Base-by-base conservation (phyloP, 1,140 invertebrate genomes). In the Saccostrea glomerata region DNA sequence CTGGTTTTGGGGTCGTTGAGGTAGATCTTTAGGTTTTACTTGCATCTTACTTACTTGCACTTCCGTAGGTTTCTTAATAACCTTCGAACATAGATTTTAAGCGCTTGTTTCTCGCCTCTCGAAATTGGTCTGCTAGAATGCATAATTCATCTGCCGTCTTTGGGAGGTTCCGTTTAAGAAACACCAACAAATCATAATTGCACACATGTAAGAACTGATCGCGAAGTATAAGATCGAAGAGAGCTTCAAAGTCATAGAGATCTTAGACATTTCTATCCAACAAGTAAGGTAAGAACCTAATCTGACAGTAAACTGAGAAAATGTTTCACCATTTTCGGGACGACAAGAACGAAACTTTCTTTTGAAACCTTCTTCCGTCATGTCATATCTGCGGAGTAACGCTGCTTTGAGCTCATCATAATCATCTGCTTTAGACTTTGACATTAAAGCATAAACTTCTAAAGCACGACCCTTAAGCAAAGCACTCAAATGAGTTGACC, bases 301-400 rank as follows among this genome's bases (percentile, higher is more conserved):
- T n/a, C n/a, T n/a, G n/a, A n/a, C n/a, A n/a, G n/a, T n/a, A n/a
- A n/a, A n/a, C n/a, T n/a, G n/a, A n/a, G n/a, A n/a, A n/a, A n/a
- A n/a, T n/a, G n/a, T n/a, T 84, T 92, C 90, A 86, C 89, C 1
- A 15, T 3, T 47, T 91, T 84, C 0, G 89, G 90, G n/a, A n/a
- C n/a, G 66, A 83, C 85, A 47, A 17, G n/a, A 58, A 40, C 87
- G 63, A 86, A 91, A 91, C 15, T 58, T 86, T n/a, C 55, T 56
- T 40, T 85, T 84, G 54, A 91, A 92, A 0, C 90, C 91, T 1
- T 92, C 88, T 85, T 89, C 89, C 83, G n/a, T n/a, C n/a, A n/a
- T n/a, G n/a, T n/a, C n/a, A n/a, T n/a, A n/a, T n/a, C n/a, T n/a
- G n/a, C n/a, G n/a, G n/a, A n/a, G n/a, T n/a, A n/a, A n/a, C n/a